These are phyloP conservation scores for Melierax canorus DNA, from an alignment of 2,113 vertebrate genomes.

Conservation along the genomic window DNA sequence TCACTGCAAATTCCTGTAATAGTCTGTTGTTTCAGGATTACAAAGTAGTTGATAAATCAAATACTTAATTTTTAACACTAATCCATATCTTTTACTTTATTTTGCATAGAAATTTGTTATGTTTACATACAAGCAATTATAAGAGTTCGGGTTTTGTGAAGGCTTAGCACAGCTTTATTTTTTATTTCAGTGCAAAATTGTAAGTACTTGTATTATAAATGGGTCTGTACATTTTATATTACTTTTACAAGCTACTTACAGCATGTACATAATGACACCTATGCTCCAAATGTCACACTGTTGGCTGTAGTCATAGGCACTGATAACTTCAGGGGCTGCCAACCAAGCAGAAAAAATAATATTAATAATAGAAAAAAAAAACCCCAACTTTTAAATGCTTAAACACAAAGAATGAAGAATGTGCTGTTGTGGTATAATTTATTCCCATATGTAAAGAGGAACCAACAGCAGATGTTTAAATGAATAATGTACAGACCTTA, in stretches of 20 bases:
- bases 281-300: conserved; percentile 91
- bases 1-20: background rate
- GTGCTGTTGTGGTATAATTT: conserved; percentile 74
- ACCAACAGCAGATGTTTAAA: conserved; percentile 75
- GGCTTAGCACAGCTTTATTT: background rate
- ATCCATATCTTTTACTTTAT: background rate
- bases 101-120: background rate
- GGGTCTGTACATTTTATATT: conserved; percentile 35
- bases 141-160: background rate
- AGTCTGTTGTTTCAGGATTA: background rate
- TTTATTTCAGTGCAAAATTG: conserved; percentile 8
- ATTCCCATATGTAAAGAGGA: conserved; percentile 68
- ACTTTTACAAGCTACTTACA: conserved; percentile 83
- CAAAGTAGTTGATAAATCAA: background rate
- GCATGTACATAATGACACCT: conserved; percentile 90
- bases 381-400: conserved; percentile 65
- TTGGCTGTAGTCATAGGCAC: conserved; percentile 84
- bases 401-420: conserved; percentile 72
- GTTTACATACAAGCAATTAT: background rate
- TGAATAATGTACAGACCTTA: conserved; percentile 78
- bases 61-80: background rate
- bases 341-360: conserved; percentile 74
- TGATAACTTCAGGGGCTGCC: conserved; percentile 90
- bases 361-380: conserved; percentile 76
- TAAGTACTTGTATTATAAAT: conserved; percentile 41